A percentile compares a stretch with the other conserved stretches of the same genome.
Evolutionary conservation across 2,797 vertebrate species (phyloP).

Genomic region (Tapirus indicus): DNA sequence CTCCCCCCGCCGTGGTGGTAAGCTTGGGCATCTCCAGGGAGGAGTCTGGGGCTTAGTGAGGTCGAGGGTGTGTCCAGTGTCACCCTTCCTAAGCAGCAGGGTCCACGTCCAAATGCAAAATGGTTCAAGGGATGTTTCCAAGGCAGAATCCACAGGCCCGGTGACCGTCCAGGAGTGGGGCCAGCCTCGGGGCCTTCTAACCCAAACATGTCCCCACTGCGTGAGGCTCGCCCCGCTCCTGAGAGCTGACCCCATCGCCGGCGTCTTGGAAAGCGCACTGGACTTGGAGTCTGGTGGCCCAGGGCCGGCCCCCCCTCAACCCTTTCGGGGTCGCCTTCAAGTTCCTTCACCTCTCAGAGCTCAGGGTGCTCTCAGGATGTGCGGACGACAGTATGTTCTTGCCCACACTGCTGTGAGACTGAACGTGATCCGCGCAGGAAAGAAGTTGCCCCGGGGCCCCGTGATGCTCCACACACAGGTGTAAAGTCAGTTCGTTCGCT

Average conservation of each 20-base stretch:
- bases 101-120: neutral
- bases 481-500: rapidly evolving
- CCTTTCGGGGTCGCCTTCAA: neutral
- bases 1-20: no score
- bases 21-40: neutral
- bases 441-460: neutral
- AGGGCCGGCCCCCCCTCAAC: neutral
- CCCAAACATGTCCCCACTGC: rapidly evolving
- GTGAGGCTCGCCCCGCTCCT: neutral
- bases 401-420: rapidly evolving
- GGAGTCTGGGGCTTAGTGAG: neutral
- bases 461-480: rapidly evolving
- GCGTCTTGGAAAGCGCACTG: neutral
- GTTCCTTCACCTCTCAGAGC: neutral
- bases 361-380: rapidly evolving
- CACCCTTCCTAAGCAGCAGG: neutral
- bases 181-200: neutral
- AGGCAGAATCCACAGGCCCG: neutral
- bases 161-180: rapidly evolving
- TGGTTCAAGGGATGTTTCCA: neutral
- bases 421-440: rapidly evolving
- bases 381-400: no score
- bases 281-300: neutral
- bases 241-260: no score
- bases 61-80: rapidly evolving